Evolutionary conservation across 2,888 invertebrate genomes (phyloP).

Genomic region (Andricus quercusramuli): DNA sequence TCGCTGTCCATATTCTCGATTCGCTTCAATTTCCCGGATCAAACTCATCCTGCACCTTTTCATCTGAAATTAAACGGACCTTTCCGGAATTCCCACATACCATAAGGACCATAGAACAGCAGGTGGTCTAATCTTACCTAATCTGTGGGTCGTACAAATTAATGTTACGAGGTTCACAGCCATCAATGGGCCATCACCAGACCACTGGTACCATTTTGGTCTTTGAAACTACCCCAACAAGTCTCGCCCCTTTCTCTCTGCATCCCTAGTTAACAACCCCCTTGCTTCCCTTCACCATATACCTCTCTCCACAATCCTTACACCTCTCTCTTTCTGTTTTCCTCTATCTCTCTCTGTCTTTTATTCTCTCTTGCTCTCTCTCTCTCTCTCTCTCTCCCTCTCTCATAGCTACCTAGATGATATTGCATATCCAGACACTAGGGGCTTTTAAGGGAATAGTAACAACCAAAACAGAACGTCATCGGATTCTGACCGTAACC

Average conservation of each 20-base stretch:
- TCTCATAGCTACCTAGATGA: constrained; percentile 13
- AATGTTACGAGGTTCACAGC: constrained; percentile 68
- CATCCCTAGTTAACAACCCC: constrained; percentile 33
- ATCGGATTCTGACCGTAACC: background rate
- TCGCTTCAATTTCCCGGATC: background rate
- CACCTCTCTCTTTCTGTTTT: background rate
- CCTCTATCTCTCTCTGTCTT: background rate
- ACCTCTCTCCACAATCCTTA: no score
- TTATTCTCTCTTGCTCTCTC: background rate
- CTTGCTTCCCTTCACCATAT: background rate
- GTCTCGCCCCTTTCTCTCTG: constrained; percentile 46
- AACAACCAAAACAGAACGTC: constrained; percentile 30
- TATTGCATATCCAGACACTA: constrained; percentile 41
- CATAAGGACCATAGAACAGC: constrained; percentile 44
- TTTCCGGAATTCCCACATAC: constrained; percentile 9
- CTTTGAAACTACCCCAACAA: constrained; percentile 64
- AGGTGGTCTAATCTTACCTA: constrained; percentile 63
- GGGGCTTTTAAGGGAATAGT: constrained; percentile 43
- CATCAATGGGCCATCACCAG: constrained; percentile 62
- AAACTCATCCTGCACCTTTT: background rate
- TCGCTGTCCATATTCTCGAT: background rate
- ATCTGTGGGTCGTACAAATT: constrained; percentile 61
- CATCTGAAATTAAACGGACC: constrained; percentile 3
- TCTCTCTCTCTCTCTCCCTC: background rate
- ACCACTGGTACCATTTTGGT: constrained; percentile 65